Evolutionary conservation across 2,113 vertebrate genomes (phyloP).

Genomic region (Morone saxatilis): DNA sequence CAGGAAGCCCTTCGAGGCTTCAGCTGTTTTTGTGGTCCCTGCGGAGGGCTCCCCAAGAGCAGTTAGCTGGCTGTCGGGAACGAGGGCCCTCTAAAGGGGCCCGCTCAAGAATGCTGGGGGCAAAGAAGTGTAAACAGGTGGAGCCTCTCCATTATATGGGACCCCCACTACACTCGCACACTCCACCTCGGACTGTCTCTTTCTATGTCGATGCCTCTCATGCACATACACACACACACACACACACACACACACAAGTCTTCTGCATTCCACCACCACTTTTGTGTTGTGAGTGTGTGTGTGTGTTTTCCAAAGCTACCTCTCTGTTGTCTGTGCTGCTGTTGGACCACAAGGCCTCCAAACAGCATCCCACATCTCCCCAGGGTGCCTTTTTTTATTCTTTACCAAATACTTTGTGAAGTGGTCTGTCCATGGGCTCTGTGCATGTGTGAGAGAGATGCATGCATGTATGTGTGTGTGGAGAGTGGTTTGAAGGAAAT

Average conservation of each 20-base stretch:
- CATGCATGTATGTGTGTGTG: background rate
- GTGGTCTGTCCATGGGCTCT: slow-evolving; percentile 11
- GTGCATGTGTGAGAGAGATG: background rate
- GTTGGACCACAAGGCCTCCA: slow-evolving; percentile 56
- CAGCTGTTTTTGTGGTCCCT: slow-evolving; percentile 73
- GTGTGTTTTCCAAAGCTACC: slow-evolving; percentile 21
- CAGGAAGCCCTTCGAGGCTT: slow-evolving; percentile 65
- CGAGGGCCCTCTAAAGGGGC: slow-evolving; percentile 87
- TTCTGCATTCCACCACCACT: slow-evolving; percentile 40
- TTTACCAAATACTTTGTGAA: slow-evolving; percentile 44
- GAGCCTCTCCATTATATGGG: slow-evolving; percentile 85
- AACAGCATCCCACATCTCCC: slow-evolving; percentile 35
- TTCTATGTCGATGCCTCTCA: slow-evolving; percentile 27
- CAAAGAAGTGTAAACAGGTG: slow-evolving; percentile 94
- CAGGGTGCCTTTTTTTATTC: slow-evolving; percentile 39
- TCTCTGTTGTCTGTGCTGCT: slow-evolving; percentile 54
- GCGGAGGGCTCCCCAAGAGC: slow-evolving; percentile 83
- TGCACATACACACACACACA: slow-evolving; percentile 19
- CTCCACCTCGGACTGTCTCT: slow-evolving; percentile 61
- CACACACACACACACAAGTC: slow-evolving; percentile 6
- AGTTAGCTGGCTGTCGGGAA: slow-evolving; percentile 82
- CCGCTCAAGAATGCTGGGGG: slow-evolving; percentile 87
- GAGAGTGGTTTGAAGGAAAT: background rate
- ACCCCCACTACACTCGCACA: slow-evolving; percentile 58
- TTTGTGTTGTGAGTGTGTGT: background rate